Evolutionary conservation across 2,113 vertebrate species (phyloP).

Genomic region (Cariama cristata): DNA sequence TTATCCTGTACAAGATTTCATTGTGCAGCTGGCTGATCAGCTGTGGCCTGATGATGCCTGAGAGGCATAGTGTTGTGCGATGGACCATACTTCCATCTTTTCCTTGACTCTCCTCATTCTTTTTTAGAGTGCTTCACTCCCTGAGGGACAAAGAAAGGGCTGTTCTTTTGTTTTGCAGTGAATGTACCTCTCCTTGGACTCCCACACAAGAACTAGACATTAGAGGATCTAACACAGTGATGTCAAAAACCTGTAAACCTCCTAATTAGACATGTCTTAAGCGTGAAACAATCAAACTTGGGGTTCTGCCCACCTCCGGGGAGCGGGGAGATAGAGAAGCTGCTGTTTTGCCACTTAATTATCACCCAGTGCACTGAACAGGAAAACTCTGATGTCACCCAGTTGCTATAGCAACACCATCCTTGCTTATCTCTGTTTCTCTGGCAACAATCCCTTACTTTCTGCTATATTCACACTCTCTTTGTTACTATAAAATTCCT

Average conservation of each 20-base stretch:
- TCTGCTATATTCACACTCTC: slow-evolving; percentile 48
- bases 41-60: slow-evolving; percentile 38
- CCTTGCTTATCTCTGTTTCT: slow-evolving; percentile 74
- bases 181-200: background rate
- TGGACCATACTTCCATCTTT: slow-evolving; percentile 28
- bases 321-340: background rate
- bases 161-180: background rate
- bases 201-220: background rate
- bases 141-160: background rate
- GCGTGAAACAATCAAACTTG: slow-evolving; percentile 21
- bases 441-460: slow-evolving; percentile 72
- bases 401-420: slow-evolving; percentile 77
- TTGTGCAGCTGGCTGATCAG: slow-evolving; percentile 50
- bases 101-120: background rate
- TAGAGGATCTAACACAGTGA: background rate
- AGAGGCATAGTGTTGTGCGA: background rate
- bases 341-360: slow-evolving; percentile 52
- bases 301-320: background rate
- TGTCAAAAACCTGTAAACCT: slow-evolving; percentile 17
- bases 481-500: slow-evolving; percentile 68
- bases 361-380: slow-evolving; percentile 44
- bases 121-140: background rate
- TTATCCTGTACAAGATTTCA: slow-evolving; percentile 12
- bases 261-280: slow-evolving; percentile 21
- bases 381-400: slow-evolving; percentile 47